These are phyloP conservation scores for Drosophila burlai DNA, from an alignment of 1,140 invertebrate species.

Conservation along the genomic window DNA sequence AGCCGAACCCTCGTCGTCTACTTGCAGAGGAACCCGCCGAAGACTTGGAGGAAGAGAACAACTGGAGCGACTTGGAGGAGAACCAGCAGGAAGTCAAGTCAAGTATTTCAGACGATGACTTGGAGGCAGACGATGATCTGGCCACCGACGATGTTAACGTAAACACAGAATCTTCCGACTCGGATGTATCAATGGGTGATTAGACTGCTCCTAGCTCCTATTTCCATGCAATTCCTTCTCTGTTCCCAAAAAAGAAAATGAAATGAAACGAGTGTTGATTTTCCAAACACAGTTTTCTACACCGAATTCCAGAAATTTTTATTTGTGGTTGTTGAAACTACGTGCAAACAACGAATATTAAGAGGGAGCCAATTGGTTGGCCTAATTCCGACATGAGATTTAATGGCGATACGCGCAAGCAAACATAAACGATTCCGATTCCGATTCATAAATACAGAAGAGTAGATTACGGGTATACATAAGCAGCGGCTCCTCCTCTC, in stretches of 20 bases:
- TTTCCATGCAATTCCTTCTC: slow-evolving; percentile 12
- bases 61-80: slow-evolving; percentile 71
- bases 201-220: background rate
- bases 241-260: slow-evolving; percentile 13
- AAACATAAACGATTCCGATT: slow-evolving; percentile 48
- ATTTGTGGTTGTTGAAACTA: slow-evolving; percentile 64
- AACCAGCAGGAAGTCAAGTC: slow-evolving; percentile 24
- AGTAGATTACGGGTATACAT: slow-evolving; percentile 39
- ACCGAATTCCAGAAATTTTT: slow-evolving; percentile 60
- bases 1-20: background rate
- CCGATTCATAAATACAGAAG: slow-evolving; percentile 42
- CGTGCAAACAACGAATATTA: slow-evolving; percentile 70
- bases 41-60: slow-evolving; percentile 25
- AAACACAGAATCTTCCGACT: slow-evolving; percentile 49
- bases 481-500: slow-evolving; percentile 33
- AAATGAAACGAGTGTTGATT: slow-evolving; percentile 43
- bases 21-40: slow-evolving; percentile 34
- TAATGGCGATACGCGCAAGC: slow-evolving; percentile 53
- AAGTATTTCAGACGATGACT: slow-evolving; percentile 31
- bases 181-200: slow-evolving; percentile 46
- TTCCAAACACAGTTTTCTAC: slow-evolving; percentile 61
- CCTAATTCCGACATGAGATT: slow-evolving; percentile 51
- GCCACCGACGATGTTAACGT: slow-evolving; percentile 37
- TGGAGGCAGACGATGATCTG: slow-evolving; percentile 54
- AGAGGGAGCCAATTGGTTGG: slow-evolving; percentile 51